These are phyloP conservation scores for Chrysomallon squamiferum DNA, from an alignment of 1,140 invertebrate genomes.

Conservation along the genomic window DNA sequence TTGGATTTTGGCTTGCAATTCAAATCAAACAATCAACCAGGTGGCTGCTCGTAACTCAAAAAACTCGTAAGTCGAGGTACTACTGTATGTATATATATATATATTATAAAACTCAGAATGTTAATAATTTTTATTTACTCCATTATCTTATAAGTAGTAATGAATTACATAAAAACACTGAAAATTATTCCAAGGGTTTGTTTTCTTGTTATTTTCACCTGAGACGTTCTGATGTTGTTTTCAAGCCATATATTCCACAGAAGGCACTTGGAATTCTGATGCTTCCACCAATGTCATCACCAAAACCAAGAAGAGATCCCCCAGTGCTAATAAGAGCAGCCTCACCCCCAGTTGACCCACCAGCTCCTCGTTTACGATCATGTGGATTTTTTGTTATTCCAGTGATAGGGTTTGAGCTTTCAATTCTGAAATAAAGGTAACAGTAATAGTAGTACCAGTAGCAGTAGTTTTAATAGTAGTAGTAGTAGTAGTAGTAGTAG, in stretches of 20 bases:
- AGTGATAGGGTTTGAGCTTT: constrained; percentile 65
- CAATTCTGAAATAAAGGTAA: constrained; percentile 33
- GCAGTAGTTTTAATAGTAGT: background rate
- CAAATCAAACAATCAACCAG: too few species aligned
- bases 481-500: background rate
- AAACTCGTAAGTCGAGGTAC: too few species aligned
- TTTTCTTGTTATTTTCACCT: too few species aligned
- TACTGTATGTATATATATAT: too few species aligned
- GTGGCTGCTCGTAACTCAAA: too few species aligned
- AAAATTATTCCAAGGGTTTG: too few species aligned
- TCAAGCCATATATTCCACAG: constrained; percentile 62
- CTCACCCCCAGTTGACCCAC: constrained; percentile 63
- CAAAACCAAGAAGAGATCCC: constrained; percentile 61
- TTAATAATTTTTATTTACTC: too few species aligned
- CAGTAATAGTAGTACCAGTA: too few species aligned
- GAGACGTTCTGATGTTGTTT: constrained; percentile 63
- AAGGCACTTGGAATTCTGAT: constrained; percentile 62
- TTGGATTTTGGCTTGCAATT: too few species aligned
- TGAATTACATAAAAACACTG: too few species aligned
- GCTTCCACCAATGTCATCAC: constrained; percentile 62
- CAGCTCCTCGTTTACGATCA: constrained; percentile 51
- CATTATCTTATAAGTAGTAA: too few species aligned
- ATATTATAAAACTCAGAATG: too few species aligned
- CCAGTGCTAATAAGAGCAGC: constrained; percentile 54
- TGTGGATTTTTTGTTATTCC: constrained; percentile 62